Evolutionary conservation across 2,888 invertebrate species (phyloP).

Genomic region (Zaprionus bogoriensis): DNA sequence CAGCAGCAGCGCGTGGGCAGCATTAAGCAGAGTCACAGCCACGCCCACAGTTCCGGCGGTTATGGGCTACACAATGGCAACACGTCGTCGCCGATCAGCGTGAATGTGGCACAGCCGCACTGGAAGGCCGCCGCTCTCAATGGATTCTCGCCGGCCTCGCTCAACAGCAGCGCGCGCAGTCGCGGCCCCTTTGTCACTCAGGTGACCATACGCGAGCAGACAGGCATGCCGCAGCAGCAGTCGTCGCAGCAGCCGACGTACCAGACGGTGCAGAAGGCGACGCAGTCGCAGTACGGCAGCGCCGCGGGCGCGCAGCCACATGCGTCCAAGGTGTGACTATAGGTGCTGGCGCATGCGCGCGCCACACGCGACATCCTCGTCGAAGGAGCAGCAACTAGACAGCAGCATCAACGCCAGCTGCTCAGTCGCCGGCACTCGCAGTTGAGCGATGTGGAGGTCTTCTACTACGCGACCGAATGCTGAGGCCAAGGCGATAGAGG

Average conservation of each 20-base stretch:
- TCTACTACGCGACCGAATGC: constrained; percentile 80
- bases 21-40: constrained; percentile 81
- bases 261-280: constrained; percentile 77
- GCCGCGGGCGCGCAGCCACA: constrained; percentile 77
- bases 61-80: constrained; percentile 45
- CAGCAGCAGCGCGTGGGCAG: constrained; percentile 86
- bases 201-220: constrained; percentile 85
- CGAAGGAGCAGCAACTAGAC: too few relatives aligned
- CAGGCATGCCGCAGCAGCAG: constrained; percentile 49
- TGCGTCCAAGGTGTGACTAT: constrained; percentile 83
- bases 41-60: constrained; percentile 44
- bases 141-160: constrained; percentile 79
- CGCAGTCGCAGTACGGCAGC: constrained; percentile 66
- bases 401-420: too few relatives aligned
- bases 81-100: constrained; percentile 74
- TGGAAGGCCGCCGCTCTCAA: constrained; percentile 81
- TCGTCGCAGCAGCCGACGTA: constrained; percentile 76
- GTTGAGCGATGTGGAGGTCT: constrained; percentile 72
- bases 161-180: constrained; percentile 81
- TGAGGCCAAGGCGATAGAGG: constrained; percentile 29
- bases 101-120: constrained; percentile 71
- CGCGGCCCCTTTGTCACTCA: constrained; percentile 86
- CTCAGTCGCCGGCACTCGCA: constrained; percentile 27
- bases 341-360: constrained; percentile 80
- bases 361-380: constrained; percentile 65